Base-by-base conservation (phyloP, 2,888 invertebrate genomes). In the Dolomedes plantarius region DNA sequence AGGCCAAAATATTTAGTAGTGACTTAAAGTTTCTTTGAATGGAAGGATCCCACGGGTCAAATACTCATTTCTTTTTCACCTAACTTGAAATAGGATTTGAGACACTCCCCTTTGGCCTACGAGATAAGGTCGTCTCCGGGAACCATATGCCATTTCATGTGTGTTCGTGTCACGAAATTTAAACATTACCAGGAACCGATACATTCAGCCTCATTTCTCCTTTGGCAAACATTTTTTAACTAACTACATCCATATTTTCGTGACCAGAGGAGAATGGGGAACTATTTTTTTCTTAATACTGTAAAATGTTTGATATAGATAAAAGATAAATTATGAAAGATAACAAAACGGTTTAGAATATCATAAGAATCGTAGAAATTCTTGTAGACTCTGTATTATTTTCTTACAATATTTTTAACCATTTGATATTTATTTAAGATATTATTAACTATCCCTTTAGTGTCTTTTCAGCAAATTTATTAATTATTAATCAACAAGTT, bases 111-210 rank as follows among this genome's bases (percentile, higher is more conserved):
- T 23, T 56, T 2, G 56, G 23, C 23, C 23, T 23, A 1, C 11
- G 16, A 29, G 29, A 16, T 31, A 29, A 50, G 50, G 23, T 29
- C 16, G 7, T 31, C 31, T 77, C 29, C 27, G 16, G 65, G 68
- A 77, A 85, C 73, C 77, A 68, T 85, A 77, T 85, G 83, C 83
- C 19, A 64, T 77, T 77, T 78, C 67, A 16, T 46, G 46, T 56
- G 65, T 29, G 39, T 41, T 31, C 32, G 36, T 65, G 83, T 85
- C 83, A 85, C 83, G 83, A 68, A 77, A 85, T 85, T 85, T 73
- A 77, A 73, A 72, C 83, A 85, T 85, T 85, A 85, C 77, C 65
- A 19, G 11, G 56, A 56, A 23, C 56, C 11, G 56, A 56, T 56
- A 56, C 56, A 23, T 1, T 56, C 16, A 11, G 6, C 2, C 41